Conservation (phyloP, 2,113 vertebrate species). For the Potamarius usumacintae region DNA sequence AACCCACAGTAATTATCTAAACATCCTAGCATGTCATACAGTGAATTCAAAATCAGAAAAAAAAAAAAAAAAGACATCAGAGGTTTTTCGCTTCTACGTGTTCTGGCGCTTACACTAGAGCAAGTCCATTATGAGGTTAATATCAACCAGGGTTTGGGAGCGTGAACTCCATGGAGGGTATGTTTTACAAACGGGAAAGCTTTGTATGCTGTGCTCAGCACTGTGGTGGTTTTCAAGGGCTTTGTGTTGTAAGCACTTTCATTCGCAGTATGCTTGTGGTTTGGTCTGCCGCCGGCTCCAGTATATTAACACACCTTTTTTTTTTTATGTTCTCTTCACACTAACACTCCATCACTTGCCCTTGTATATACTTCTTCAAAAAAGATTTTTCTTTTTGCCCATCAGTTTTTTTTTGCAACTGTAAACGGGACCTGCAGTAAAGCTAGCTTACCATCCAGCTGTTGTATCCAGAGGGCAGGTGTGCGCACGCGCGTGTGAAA, state of each 20-base stretch:
- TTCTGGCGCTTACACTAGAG: constrained; percentile 12
- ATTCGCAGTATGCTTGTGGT: constrained; percentile 53
- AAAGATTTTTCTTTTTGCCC: constrained; percentile 60
- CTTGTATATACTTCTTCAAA: constrained; percentile 61
- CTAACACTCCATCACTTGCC: constrained; percentile 53
- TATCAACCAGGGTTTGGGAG: constrained; percentile 23
- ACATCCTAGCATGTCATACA: neutral
- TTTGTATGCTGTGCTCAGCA: constrained; percentile 53
- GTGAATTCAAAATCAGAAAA: neutral
- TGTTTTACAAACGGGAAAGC: constrained; percentile 50
- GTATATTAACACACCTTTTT: constrained; percentile 65
- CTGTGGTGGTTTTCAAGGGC: constrained; percentile 64
- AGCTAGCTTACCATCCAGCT: constrained; percentile 65
- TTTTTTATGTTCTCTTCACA: constrained; percentile 52
- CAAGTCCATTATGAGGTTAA: constrained; percentile 20
- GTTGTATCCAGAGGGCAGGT: constrained; percentile 63
- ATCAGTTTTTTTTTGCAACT: constrained; percentile 56
- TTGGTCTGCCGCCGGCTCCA: constrained; percentile 62
- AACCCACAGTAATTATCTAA: neutral
- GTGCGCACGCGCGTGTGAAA: constrained; percentile 32
- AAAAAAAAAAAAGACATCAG: neutral
- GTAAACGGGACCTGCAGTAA: constrained; percentile 69
- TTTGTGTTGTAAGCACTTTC: constrained; percentile 69
- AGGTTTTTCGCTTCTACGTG: neutral
- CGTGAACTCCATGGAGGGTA: constrained; percentile 52